Evolutionary conservation across 2,113 vertebrate species (phyloP), one percentile per base, ranked within the genome.

Genomic region (Macrotus californicus): DNA sequence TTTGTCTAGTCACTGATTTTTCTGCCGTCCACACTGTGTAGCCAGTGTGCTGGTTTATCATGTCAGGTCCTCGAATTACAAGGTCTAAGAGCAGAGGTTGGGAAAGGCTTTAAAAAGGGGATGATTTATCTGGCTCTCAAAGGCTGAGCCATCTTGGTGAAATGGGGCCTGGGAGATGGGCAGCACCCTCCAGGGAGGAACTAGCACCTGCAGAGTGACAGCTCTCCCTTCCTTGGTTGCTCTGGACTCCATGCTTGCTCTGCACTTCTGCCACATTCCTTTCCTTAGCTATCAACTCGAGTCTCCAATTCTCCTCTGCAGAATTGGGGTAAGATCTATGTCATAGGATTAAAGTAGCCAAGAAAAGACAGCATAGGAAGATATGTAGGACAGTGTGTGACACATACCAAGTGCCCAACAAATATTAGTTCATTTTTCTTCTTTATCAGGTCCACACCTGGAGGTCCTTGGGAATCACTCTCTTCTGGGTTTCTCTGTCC

Each of bases 311-410:
- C 29, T 66, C 7, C 5, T 36, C 18, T 82, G 11, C 41, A 22
- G 86, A 82, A 82, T 13, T 3, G 34, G 34, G 54, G 39, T 15
- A 59, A 83, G 36, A 61, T 13, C 12, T 9, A 50, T 11, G 21
- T 50, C 50, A 54, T 4, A 11, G 34, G 34, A 52, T 52, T 67
- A 34, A 91, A 89, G 36, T 7, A 31, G 13, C 34, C 43, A 77
- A 86, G 34, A 36, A 54, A 79, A 21, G 39, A 14, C 0, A 39
- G 21, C 2, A 15, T 7, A 69, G 31, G 14, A 36, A 83, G 4
- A 3, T 36, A 6, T 3, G 0, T 1, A 24, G 29, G 13, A 21
- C 12, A 59, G 2, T 39, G 4, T 56, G 5, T 56, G 39, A 36
- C 12, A n/a, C 2, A 22, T 16, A 11, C 24, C 48, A 66, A 31